Percentiles rank a stretch among this genome's conserved stretches.
Conservation (phyloP, 2,888 invertebrate species). For the Crocallis elinguaria region DNA sequence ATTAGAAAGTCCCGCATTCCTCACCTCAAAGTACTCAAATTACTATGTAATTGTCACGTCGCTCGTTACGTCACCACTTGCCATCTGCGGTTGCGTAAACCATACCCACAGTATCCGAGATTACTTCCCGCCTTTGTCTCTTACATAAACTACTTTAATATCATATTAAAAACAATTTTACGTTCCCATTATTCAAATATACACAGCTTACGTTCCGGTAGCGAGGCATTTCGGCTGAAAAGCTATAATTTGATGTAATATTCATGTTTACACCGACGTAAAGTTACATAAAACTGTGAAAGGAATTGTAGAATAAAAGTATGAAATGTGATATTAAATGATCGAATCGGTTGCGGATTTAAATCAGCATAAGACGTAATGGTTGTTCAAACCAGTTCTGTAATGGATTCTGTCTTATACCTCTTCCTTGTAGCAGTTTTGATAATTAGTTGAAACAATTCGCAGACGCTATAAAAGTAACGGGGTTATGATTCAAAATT, state of each 20-base stretch:
- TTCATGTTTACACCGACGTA: constrained; percentile 4
- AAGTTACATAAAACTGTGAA: not conserved
- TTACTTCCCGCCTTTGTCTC: constrained; percentile 34
- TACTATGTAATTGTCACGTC: constrained; percentile 17
- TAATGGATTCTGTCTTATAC: not conserved
- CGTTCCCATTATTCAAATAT: constrained; percentile 23
- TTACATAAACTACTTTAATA: constrained; percentile 25
- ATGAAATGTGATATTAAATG: not conserved
- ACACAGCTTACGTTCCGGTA: constrained; percentile 17
- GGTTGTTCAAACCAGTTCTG: constrained; percentile 1
- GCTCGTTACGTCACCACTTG: constrained; percentile 11
- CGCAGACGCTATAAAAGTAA: not conserved
- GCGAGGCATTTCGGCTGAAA: constrained; percentile 1
- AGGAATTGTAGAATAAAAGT: not conserved
- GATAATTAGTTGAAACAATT: not conserved
- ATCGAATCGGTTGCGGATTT: not conserved
- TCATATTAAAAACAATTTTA: constrained; percentile 11
- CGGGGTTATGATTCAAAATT: not conserved
- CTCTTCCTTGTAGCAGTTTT: constrained; percentile 2
- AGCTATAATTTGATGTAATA: constrained; percentile 7
- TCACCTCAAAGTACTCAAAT: constrained; percentile 6
- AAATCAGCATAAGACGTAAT: constrained; percentile 1
- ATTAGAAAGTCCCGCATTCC: constrained; percentile 19
- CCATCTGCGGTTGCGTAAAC: constrained; percentile 27
- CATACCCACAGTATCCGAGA: constrained; percentile 12